phyloP scores from a whole-genome alignment of 2,888 invertebrate genomes.

The Hermaeophaga mercurialis region DNA sequence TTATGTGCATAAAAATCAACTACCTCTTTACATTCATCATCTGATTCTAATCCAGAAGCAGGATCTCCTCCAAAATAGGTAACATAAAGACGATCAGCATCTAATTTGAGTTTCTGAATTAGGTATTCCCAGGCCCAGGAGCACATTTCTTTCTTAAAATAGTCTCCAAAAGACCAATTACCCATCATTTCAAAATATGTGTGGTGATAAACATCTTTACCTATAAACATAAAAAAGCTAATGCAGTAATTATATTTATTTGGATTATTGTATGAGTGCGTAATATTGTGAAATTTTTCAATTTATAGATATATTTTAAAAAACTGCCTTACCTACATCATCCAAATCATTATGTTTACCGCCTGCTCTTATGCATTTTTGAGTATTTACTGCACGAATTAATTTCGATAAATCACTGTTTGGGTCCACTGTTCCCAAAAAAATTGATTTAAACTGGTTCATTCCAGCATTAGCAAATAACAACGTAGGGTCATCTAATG shows the following conservation, averaged over 20 bases:
- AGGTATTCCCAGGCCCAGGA: conserved; percentile 97
- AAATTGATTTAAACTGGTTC: conserved; percentile 99
- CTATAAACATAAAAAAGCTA: conserved; percentile 52
- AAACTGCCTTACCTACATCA: conserved; percentile 69
- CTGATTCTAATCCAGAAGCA: conserved; percentile 82
- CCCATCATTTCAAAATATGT: conserved; percentile 99
- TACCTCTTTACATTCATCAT: conserved; percentile 82
- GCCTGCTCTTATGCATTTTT: conserved; percentile 98
- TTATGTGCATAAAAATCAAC: too few species aligned
- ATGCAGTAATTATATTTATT: neutral
- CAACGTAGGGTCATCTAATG: conserved; percentile 96
- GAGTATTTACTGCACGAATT: conserved; percentile 89
- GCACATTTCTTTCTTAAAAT: conserved; percentile 98
- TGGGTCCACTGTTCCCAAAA: conserved; percentile 94
- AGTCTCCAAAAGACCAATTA: conserved; percentile 99
- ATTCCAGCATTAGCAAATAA: conserved; percentile 98
- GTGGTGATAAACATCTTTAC: conserved; percentile 99
- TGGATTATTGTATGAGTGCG: too few species aligned
- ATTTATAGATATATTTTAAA: neutral
- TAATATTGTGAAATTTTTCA: neutral
- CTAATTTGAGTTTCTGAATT: conserved; percentile 78
- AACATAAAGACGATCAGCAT: conserved; percentile 90
- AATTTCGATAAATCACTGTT: conserved; percentile 93
- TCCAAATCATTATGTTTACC: conserved; percentile 99
- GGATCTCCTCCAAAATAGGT: conserved; percentile 97